Conservation (phyloP, 1,140 invertebrate genomes). For the Ruditapes philippinarum region DNA sequence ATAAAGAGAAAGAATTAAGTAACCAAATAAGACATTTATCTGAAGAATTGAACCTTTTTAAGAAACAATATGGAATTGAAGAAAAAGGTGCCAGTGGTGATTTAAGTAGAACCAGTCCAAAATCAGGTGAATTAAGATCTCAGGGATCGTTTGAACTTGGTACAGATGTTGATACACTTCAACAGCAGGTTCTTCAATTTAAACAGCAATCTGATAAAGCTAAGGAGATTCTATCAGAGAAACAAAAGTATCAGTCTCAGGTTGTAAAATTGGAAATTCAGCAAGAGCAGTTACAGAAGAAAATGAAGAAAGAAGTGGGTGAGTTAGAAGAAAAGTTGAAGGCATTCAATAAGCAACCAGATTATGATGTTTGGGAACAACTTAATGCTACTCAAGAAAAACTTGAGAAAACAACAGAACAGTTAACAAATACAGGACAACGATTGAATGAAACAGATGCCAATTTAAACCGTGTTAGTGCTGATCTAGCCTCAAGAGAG, state of each 20-base stretch:
- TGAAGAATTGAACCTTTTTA: slow-evolving; percentile 50
- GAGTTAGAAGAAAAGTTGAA: slow-evolving; percentile 62
- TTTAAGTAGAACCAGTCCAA: slow-evolving; percentile 25
- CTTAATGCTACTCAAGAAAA: slow-evolving; percentile 68
- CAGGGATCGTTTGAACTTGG: slow-evolving; percentile 60
- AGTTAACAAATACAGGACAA: slow-evolving; percentile 44
- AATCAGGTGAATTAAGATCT: slow-evolving; percentile 40
- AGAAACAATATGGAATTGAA: slow-evolving; percentile 60
- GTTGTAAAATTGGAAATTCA: slow-evolving; percentile 59
- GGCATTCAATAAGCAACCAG: slow-evolving; percentile 21
- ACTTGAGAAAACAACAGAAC: slow-evolving; percentile 67
- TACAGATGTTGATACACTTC: slow-evolving; percentile 57
- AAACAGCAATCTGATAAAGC: slow-evolving; percentile 55
- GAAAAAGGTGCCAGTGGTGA: not conserved
- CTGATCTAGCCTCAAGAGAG: slow-evolving; percentile 1
- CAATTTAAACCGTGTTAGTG: slow-evolving; percentile 34
- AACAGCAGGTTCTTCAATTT: slow-evolving; percentile 46
- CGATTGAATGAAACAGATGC: slow-evolving; percentile 55
- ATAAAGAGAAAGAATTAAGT: slow-evolving; percentile 50
- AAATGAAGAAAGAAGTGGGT: slow-evolving; percentile 61
- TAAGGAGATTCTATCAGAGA: slow-evolving; percentile 53
- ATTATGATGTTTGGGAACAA: slow-evolving; percentile 55
- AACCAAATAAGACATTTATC: slow-evolving; percentile 45
- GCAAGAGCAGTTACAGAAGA: slow-evolving; percentile 54
- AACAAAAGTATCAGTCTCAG: slow-evolving; percentile 65